These are phyloP conservation scores for Pteruthius melanotis DNA, from an alignment of 2,113 vertebrate species.

Conservation along the genomic window DNA sequence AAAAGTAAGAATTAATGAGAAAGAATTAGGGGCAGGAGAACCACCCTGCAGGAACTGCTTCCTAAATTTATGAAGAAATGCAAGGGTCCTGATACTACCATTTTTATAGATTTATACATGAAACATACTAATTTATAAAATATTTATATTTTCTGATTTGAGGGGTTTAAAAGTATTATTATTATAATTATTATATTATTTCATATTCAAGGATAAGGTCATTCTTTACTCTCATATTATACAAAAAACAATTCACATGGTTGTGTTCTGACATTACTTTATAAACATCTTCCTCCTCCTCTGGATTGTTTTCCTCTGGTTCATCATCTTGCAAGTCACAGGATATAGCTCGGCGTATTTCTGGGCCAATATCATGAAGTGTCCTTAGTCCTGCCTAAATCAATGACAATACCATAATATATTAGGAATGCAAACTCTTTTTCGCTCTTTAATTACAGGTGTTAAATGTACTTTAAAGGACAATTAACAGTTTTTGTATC, in stretches of 20 bases:
- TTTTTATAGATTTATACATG: background rate
- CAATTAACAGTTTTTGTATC: background rate
- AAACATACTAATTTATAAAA: background rate
- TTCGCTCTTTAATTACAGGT: background rate
- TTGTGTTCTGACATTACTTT: conserved; percentile 85
- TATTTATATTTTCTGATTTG: background rate
- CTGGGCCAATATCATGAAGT: conserved; percentile 98
- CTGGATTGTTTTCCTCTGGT: conserved; percentile 92
- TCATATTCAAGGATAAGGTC: background rate
- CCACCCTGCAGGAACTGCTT: background rate
- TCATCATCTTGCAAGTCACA: conserved; percentile 99
- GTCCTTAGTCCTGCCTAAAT: conserved; percentile 98
- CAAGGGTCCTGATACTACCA: background rate
- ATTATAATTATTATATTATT: background rate
- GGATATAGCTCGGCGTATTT: conserved; percentile 99
- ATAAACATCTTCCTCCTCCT: conserved; percentile 97
- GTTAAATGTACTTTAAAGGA: background rate
- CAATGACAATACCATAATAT: conserved; percentile 81
- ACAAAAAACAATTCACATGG: conserved; percentile 28
- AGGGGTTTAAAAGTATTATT: background rate
- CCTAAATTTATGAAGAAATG: background rate
- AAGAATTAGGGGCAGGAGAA: background rate
- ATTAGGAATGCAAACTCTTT: conserved; percentile 60
- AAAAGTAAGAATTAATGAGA: background rate
- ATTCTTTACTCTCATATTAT: background rate